Evolutionary conservation across 2,888 invertebrate genomes (phyloP), one percentile per base, ranked within the genome.

Genomic region (Pseudeuparius sepicola): DNA sequence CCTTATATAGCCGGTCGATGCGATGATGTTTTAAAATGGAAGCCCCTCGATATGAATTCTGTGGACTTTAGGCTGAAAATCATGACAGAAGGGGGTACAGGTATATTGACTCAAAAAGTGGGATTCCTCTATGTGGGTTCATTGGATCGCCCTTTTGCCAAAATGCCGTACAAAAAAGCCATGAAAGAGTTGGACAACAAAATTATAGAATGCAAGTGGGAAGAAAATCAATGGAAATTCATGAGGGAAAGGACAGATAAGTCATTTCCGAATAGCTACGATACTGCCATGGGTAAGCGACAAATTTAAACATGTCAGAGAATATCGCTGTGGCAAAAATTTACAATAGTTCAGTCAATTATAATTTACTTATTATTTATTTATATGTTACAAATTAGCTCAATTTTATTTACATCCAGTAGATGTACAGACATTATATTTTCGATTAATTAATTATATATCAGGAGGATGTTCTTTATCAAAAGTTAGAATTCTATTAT

Each of bases 211-310:
- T 99, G 98, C 63, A 83, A 78, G 50, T 79, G 66, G 51, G 86
- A 89, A 42, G 72, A 78, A 44, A 70, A 74, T 20, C 67, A 75
- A 44, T 99, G 98, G 98, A 73, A 79, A 32, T 93, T 87, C 57
- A 87, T 99, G 88, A 72, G 97, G 37, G 88, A 93, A 59, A 68
- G 98, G 45, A 92, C 87, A 0, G 98, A 99, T 63, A 99, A 99
- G 65, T 88, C 90, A 1, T 87, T 77, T 61, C 96, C 98, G 1
- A 99, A 98, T 63, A 83, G 86, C 45, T 79, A 61, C 46, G 72
- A 68, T 4, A 98, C 98, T 6, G 96, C 94, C 3, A 57, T 66
- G 51, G 77, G 86, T 86, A 61, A 58, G 47, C 45, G 20, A 20
- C 20, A 14, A 20, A n/a, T n/a, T n/a, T n/a, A n/a, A n/a, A n/a